Base-by-base conservation (phyloP, 2,888 invertebrate genomes). In the Melipona bicolor region DNA sequence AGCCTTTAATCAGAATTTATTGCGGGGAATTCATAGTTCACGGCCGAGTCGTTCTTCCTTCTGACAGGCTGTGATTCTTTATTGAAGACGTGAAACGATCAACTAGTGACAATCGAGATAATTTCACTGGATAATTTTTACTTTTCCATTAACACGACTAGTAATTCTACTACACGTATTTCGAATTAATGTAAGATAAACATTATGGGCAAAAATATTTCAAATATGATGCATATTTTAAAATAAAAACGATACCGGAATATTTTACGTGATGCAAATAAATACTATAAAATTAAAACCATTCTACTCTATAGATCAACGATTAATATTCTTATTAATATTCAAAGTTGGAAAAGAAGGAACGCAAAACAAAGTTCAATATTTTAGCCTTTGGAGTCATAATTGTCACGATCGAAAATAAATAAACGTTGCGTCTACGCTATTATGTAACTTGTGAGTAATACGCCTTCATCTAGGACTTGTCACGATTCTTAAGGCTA, bases 11-110 rank as follows among this genome's bases (percentile, higher is more conserved):
- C 80, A 74, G 64, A 78, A 86, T 83, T 90, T 87, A 90, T 88
- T 90, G 83, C 81, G 73, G 62, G 77, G 82, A 90, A 89, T 90
- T 90, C 86, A 88, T 86, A 79, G 91, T 89, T 91, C 90, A 91
- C 64, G 91, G 91, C 52, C 89, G 83, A 77, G 84, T 87, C 80
- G 79, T 72, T 86, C 24, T 76, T 79, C 61, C 71, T 52, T 64
- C 54, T 69, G 67, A 9, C 24, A 52, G 43, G 50, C 24, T 36
- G 11, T 17, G 24, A 61, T 64, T 19, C 69, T 70, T 36, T 32
- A 71, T 67, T 56, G 15, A 65, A 59, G 13, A 17, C 52, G n/a
- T 17, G 11, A 62, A 56, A 54, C 19, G 32, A 68, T 68, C 59
- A n/a, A 9, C 4, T 52, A 21, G 19, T 52, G 27, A 27, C 17